These are phyloP conservation scores for Dermochelys coriacea DNA, from an alignment of 2,797 vertebrate genomes.

Conservation along the genomic window DNA sequence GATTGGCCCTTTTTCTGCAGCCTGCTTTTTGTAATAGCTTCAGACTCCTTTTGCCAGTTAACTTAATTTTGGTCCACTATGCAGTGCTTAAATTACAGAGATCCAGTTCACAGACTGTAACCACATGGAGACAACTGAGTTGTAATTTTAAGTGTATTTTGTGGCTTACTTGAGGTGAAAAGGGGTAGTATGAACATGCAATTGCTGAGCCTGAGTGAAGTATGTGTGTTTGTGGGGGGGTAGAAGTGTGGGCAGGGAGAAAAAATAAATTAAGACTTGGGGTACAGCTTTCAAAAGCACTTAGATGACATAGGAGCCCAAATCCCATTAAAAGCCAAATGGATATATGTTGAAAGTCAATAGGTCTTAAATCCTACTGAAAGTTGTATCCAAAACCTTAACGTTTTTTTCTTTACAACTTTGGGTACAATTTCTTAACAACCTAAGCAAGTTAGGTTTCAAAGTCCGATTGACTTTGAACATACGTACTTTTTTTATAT, in stretches of 20 bases:
- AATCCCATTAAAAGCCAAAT: neutral
- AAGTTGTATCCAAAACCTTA: neutral
- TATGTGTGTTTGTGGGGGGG: no score
- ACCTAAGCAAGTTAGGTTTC: neutral
- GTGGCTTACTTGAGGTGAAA: neutral
- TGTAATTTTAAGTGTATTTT: neutral
- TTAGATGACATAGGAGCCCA: neutral
- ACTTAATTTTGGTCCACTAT: neutral
- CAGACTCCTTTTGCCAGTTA: neutral
- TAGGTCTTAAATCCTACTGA: neutral
- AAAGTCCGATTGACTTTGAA: neutral
- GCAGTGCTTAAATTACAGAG: neutral
- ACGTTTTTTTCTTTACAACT: neutral
- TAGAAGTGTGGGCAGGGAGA: neutral
- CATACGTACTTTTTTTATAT: neutral
- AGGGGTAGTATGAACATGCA: neutral
- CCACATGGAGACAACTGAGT: neutral
- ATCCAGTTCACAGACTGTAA: rapidly evolving
- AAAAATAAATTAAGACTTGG: neutral
- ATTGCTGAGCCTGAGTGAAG: neutral
- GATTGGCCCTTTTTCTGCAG: rapidly evolving
- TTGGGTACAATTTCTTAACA: neutral
- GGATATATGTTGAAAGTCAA: neutral
- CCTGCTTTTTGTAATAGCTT: rapidly evolving
- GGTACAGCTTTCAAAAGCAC: neutral